Evolutionary conservation across 2,113 vertebrate species (phyloP), one percentile per base, ranked within the genome.

Genomic region (Chauna torquata): DNA sequence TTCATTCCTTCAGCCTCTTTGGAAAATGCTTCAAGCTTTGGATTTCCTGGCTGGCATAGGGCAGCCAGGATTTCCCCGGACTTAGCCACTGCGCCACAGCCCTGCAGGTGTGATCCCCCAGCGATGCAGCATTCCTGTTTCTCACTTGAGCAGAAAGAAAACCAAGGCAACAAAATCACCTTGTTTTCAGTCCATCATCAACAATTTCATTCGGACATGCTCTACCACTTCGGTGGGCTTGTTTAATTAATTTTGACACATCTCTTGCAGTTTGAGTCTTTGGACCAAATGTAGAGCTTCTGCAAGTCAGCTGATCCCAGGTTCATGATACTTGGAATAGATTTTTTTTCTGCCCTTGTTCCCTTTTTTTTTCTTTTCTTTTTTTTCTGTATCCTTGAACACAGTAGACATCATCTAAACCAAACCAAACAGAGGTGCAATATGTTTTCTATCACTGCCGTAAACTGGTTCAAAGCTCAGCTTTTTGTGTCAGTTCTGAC

Each of bases 121-220:
- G 90, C 84, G 74, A 83, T 88, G 81, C 25, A 10, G 79, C 89
- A 86, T 98, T 98, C 97, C 97, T 96, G 80, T 88, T 95, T 97
- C 90, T 69, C 95, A 94, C 86, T 90, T 96, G 81, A 96, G 90
- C 93, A 86, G 96, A 97, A 97, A 97, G 95, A 96, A 97, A 97
- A 97, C 12, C 6, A 79, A 79, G 65, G 38, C 64, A 58, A 76
- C 27, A 83, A 58, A 82, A 66, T 59, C 25, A 22, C 49, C 30
- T 57, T 30, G 20, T 69, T 68, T 83, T 59, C 42, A 49, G 49
- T 38, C 62, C 30, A 8, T 34, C 49, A 55, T 44, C 61, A 71
- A 20, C 6, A 9, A 30, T 34, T 72, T 57, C 40, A 44, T 82
- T 32, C 27, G 65, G 70, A 27, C 16, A 4, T 30, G 45, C 40